Conservation (phyloP, 35 echinoderm and acorn worm genomes). For the Patiria miniata region DNA sequence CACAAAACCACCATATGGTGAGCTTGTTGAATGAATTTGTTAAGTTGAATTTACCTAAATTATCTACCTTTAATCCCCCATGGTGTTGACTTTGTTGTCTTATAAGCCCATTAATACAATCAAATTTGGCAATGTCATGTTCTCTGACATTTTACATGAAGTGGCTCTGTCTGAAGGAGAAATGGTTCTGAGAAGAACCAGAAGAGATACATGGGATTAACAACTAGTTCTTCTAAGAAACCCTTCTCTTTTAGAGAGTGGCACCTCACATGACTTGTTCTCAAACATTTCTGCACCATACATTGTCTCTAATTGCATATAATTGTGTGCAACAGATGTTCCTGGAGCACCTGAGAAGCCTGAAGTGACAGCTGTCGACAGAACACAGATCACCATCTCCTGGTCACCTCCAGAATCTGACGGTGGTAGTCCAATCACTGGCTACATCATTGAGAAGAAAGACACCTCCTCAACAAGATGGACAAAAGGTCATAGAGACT, state of each 20-base stretch:
- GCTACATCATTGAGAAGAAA: constrained; percentile 92
- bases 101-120: not conserved
- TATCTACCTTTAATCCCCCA: not conserved
- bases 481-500: constrained; percentile 60
- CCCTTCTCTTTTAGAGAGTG: no score
- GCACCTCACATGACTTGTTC: no score
- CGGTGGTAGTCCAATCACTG: constrained; percentile 84
- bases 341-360: constrained; percentile 64
- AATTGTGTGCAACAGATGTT: constrained; percentile 51
- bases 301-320: not conserved
- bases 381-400: constrained; percentile 44
- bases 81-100: not conserved
- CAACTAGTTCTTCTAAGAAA: no score
- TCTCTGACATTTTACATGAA: no score
- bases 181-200: no score
- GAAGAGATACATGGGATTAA: no score
- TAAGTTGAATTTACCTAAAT: not conserved
- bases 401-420: constrained; percentile 82
- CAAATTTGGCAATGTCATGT: no score
- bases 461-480: constrained; percentile 63
- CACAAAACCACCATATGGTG: constrained; percentile 78
- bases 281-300: no score
- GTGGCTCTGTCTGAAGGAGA: no score
- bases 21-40: not conserved
- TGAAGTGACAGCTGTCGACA: constrained; percentile 42